These are phyloP conservation scores for Lipotes vexillifer DNA, from an alignment of 2,113 vertebrate species.

Conservation along the genomic window DNA sequence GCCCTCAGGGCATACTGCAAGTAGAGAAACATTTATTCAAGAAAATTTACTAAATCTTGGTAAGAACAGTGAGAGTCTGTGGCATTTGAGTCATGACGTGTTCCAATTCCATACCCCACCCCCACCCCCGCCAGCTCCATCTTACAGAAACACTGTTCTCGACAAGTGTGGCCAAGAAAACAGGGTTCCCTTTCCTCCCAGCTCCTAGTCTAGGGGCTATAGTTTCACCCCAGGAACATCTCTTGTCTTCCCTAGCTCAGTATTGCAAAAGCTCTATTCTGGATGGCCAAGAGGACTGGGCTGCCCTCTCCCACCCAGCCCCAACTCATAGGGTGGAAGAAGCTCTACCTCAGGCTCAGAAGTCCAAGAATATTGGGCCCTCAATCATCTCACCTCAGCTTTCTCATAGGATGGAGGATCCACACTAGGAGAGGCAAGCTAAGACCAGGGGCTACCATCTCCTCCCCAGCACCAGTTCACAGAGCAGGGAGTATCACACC, in stretches of 20 bases:
- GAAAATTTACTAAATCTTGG: conserved; percentile 2
- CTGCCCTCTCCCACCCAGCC: not conserved
- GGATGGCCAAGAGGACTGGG: not conserved
- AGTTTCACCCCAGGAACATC: not conserved
- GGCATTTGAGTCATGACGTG: not conserved
- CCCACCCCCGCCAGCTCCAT: not conserved
- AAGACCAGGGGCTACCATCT: not conserved
- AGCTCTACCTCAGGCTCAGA: not conserved
- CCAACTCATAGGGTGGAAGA: not conserved
- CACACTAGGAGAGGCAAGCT: not conserved
- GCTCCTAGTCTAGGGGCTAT: not conserved
- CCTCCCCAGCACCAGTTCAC: not conserved
- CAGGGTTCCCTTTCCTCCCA: not conserved
- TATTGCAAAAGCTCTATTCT: not conserved
- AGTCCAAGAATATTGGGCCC: not conserved
- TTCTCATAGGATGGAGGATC: not conserved
- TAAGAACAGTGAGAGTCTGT: not conserved
- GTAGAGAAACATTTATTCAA: too few relatives aligned
- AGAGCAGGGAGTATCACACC: not conserved
- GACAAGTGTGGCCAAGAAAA: not conserved
- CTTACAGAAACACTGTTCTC: not conserved
- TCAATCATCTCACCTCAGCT: not conserved
- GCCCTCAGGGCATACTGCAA: not conserved
- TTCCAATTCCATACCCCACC: not conserved
- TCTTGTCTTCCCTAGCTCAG: not conserved